phyloP scores from a whole-genome alignment of 2,888 invertebrate species.

The Microdon myrmicae region DNA sequence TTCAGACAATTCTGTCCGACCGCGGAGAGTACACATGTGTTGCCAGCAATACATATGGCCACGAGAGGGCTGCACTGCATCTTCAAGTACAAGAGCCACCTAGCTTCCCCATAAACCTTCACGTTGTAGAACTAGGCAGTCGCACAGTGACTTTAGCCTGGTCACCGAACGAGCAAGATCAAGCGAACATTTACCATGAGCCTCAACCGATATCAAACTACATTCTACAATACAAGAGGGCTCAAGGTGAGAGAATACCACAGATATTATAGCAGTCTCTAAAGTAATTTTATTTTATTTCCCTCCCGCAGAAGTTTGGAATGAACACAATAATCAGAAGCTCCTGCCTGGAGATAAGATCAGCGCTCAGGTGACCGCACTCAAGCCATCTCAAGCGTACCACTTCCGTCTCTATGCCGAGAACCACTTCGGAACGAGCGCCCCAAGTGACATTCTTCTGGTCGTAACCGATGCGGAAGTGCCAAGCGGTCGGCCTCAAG shows the following conservation, averaged over 20 bases:
- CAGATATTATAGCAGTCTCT: neutral
- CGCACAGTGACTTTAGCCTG: conserved; percentile 71
- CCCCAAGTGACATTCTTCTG: conserved; percentile 70
- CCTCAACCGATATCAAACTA: conserved; percentile 70
- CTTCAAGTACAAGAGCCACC: conserved; percentile 72
- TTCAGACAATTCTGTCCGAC: conserved; percentile 69
- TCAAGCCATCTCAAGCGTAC: conserved; percentile 72
- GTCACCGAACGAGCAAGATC: conserved; percentile 68
- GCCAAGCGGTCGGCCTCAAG: conserved; percentile 77
- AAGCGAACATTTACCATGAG: conserved; percentile 59
- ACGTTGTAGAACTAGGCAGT: conserved; percentile 70
- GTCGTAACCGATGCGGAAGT: conserved; percentile 72
- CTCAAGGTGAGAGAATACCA: conserved; percentile 66
- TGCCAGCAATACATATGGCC: conserved; percentile 73
- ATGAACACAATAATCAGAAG: conserved; percentile 71
- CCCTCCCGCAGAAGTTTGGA: conserved; percentile 68
- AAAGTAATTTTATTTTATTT: neutral
- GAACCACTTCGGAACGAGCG: conserved; percentile 73
- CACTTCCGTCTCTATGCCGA: conserved; percentile 72
- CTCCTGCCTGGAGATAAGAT: conserved; percentile 70
- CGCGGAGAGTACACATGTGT: conserved; percentile 73
- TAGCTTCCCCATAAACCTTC: conserved; percentile 71
- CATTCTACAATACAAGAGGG: conserved; percentile 72
- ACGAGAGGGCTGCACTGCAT: conserved; percentile 68
- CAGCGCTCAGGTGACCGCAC: conserved; percentile 68